A percentile compares a stretch with the other conserved stretches of the same genome.
These are phyloP conservation scores for Glossophaga mutica DNA, from an alignment of 2,797 vertebrate genomes.

Conservation along the genomic window DNA sequence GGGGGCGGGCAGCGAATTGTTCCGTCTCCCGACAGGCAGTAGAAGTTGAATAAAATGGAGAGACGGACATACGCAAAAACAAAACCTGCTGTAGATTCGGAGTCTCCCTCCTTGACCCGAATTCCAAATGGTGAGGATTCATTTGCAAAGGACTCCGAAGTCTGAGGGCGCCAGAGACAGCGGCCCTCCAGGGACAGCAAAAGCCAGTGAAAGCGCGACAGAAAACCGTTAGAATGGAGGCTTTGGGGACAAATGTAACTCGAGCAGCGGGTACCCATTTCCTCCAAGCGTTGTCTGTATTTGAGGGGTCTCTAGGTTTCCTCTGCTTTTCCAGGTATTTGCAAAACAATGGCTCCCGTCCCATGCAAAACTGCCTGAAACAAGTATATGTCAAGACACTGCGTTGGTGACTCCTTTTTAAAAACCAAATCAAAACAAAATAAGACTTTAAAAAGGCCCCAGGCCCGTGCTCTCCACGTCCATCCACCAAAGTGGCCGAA, in stretches of 20 bases:
- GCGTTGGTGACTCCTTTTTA: background rate
- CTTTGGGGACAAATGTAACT: background rate
- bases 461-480: background rate
- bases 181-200: background rate
- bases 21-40: slow-evolving; percentile 20
- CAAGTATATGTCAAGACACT: background rate
- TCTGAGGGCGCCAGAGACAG: background rate
- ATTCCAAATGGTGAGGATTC: slow-evolving; percentile 25
- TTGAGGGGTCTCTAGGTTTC: slow-evolving; percentile 11
- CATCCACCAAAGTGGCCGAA: background rate
- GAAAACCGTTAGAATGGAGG: slow-evolving; percentile 47
- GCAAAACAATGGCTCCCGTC: slow-evolving; percentile 26
- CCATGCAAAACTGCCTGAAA: slow-evolving; percentile 45
- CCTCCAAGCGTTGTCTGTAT: background rate
- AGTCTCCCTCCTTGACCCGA: slow-evolving; percentile 52
- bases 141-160: slow-evolving; percentile 4
- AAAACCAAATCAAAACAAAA: slow-evolving; percentile 36
- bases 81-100: slow-evolving; percentile 24
- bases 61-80: slow-evolving; percentile 57
- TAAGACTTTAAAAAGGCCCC: background rate
- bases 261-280: background rate
- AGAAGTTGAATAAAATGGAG: slow-evolving; percentile 61
- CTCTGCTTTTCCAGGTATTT: slow-evolving; percentile 20
- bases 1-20: slow-evolving; percentile 27
- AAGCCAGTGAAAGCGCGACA: background rate